Evolutionary conservation across 2,113 vertebrate species (phyloP).

Genomic region (Seriola aureovittata): DNA sequence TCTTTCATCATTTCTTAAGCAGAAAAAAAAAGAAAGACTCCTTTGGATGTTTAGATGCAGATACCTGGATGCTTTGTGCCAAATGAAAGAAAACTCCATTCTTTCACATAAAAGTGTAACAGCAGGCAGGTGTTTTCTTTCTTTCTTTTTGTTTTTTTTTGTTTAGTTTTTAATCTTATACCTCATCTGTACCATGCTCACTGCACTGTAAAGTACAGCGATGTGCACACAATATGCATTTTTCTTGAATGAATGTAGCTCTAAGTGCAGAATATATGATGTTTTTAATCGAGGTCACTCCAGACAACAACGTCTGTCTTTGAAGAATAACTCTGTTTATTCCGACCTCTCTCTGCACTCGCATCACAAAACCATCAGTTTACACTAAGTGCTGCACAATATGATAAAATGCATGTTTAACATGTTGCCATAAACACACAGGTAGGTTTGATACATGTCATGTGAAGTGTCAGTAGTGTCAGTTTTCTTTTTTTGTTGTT

Average conservation of each 20-base stretch:
- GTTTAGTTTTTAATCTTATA: slow-evolving; percentile 41
- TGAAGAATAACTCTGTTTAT: neutral
- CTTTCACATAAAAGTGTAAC: slow-evolving; percentile 54
- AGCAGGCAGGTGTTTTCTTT: slow-evolving; percentile 52
- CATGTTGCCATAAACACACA: neutral
- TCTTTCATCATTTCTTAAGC: slow-evolving; percentile 80
- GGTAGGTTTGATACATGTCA: neutral
- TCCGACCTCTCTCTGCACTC: slow-evolving; percentile 9
- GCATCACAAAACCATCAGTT: slow-evolving; percentile 23
- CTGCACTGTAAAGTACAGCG: slow-evolving; percentile 1
- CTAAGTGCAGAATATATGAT: slow-evolving; percentile 29
- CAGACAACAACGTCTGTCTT: neutral
- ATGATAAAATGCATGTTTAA: neutral
- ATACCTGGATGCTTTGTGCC: slow-evolving; percentile 77
- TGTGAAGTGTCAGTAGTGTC: neutral
- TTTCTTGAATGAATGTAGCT: slow-evolving; percentile 32
- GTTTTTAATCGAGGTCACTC: slow-evolving; percentile 39
- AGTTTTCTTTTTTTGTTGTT: neutral
- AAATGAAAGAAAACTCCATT: slow-evolving; percentile 60
- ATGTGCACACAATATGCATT: neutral
- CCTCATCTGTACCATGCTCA: slow-evolving; percentile 41
- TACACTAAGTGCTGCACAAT: neutral
- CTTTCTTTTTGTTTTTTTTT: slow-evolving; percentile 11
- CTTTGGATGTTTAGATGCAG: slow-evolving; percentile 81
- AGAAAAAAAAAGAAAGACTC: slow-evolving; percentile 56